Conservation (phyloP, 2,797 vertebrate species). For the Lithobates sylvaticus region DNA sequence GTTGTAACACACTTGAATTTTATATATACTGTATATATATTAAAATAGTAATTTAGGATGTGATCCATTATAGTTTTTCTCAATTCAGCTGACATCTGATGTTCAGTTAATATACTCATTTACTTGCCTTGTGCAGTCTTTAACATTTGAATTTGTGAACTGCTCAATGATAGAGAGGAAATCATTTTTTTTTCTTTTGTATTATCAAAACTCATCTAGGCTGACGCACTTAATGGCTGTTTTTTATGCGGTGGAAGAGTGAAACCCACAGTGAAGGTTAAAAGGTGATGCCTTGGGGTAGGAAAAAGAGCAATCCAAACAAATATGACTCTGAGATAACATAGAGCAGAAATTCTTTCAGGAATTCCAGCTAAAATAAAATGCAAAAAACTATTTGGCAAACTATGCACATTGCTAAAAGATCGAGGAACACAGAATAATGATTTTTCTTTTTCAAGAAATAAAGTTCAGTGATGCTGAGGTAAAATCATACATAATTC, state of each 20-base stretch:
- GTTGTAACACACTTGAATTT: too few species aligned
- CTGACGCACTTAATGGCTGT: slow-evolving; percentile 35
- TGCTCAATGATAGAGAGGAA: not conserved
- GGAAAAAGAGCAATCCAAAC: slow-evolving; percentile 50
- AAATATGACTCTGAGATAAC: slow-evolving; percentile 55
- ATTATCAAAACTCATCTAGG: not conserved
- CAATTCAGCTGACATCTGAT: not conserved
- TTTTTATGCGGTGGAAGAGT: slow-evolving; percentile 34
- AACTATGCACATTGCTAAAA: slow-evolving; percentile 32
- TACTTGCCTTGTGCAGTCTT: not conserved
- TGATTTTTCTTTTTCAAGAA: slow-evolving; percentile 21
- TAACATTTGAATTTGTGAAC: not conserved
- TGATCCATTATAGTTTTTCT: too few species aligned
- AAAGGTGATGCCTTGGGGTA: slow-evolving; percentile 47
- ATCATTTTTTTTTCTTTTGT: not conserved
- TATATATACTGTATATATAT: too few species aligned
- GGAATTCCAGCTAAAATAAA: slow-evolving; percentile 43
- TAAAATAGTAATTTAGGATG: too few species aligned
- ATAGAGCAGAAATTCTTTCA: slow-evolving; percentile 48
- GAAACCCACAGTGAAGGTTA: slow-evolving; percentile 46
- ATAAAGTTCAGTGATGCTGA: slow-evolving; percentile 16
- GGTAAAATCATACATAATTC: slow-evolving; percentile 31
- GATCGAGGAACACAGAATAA: slow-evolving; percentile 36
- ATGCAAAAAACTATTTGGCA: slow-evolving; percentile 44
- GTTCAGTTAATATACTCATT: not conserved